Percentiles rank a stretch among this genome's conserved stretches.
Evolutionary conservation across 2,113 vertebrate species (phyloP).

Genomic region (Gulo gulo): DNA sequence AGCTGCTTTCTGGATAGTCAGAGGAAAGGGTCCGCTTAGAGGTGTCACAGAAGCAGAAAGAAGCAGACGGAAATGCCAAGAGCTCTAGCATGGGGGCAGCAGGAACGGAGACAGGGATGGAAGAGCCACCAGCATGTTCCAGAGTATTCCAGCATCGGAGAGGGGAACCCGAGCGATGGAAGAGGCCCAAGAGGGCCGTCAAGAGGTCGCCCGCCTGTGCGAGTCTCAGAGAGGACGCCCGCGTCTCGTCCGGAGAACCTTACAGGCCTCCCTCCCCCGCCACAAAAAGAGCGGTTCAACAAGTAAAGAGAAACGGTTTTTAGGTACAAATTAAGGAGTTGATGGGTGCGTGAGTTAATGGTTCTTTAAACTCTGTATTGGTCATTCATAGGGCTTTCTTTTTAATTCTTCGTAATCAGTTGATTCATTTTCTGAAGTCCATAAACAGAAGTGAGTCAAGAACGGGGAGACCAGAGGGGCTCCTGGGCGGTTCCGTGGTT

Average conservation of each 20-base stretch:
- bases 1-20: not conserved
- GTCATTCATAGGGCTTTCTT: not conserved
- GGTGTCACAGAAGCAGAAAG: not conserved
- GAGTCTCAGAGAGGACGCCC: not conserved
- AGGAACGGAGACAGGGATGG: rapidly evolving
- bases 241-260: not conserved
- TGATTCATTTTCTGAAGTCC: not conserved
- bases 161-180: no score
- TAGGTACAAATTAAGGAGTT: rapidly evolving
- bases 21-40: not conserved
- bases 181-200: rapidly evolving
- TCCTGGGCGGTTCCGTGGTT: not conserved
- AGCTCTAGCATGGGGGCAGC: rapidly evolving
- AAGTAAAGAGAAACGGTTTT: not conserved
- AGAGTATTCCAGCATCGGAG: not conserved
- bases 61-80: rapidly evolving
- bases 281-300: rapidly evolving
- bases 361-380: not conserved
- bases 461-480: not conserved
- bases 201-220: rapidly evolving
- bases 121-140: rapidly evolving
- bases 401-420: not conserved
- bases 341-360: not conserved
- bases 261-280: not conserved
- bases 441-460: not conserved